Base-by-base conservation (phyloP, 2,888 invertebrate species). In the Amorpha juglandis region DNA sequence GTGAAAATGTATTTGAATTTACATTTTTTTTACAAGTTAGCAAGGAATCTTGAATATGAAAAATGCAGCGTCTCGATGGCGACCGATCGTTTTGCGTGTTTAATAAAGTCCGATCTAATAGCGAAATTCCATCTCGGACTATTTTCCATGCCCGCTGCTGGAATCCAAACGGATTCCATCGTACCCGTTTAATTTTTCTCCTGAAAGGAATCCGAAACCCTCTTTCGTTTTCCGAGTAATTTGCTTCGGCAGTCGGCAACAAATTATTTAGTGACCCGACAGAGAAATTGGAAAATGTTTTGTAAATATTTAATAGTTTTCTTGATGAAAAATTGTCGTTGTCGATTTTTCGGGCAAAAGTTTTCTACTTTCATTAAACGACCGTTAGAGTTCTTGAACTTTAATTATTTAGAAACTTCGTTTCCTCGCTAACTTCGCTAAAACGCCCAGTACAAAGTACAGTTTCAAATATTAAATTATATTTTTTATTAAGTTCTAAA, bases 61-160 rank as follows among this genome's bases (percentile, higher is more conserved):
- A 58, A 58, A 58, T 42, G 19, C 58, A 42, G 11, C 42, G 35
- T 42, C 35, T 58, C 16, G 58, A 38, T 58, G 16, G 42, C 42
- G 11, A 51, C n/a, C 38, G 58, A 38, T 58, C 42, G 58, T 11
- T 58, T 63, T 63, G 50, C 63, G 51, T 51, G 21, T 69, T 67
- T 67, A 69, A 69, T 69, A 67, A 65, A 65, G 63, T 50, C 45
- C 38, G 50, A 58, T 48, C 62, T 47, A 62, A 50, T 48, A 67
- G 33, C 45, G 33, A 64, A 64, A 69, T 69, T 67, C 67, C 63
- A 62, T 27, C 63, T 45, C 62, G 67, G 42, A 55, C 47, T 66
- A 58, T 47, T 55, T 65, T 48, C 65, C 62, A 62, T 62, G 51
- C 63, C 51, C 12, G 64, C 58, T 64, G 19, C 62, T 45, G 63